Conservation (phyloP, 2,797 vertebrate genomes). For the Sebastes flavidus region DNA sequence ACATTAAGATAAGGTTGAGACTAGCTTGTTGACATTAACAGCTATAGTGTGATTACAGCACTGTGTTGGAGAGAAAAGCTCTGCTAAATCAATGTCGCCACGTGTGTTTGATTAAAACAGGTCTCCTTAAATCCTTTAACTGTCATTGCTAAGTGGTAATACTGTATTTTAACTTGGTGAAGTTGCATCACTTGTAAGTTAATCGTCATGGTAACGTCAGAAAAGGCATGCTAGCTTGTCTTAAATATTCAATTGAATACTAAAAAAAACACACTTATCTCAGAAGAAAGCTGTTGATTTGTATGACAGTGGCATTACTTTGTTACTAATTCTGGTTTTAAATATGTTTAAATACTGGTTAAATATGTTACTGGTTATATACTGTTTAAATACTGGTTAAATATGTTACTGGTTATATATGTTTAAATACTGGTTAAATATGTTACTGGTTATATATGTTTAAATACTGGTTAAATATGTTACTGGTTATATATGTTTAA, state of each 20-base stretch:
- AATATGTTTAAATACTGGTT: too few species aligned
- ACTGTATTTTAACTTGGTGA: not conserved
- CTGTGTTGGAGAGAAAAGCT: not conserved
- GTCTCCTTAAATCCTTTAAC: too few species aligned
- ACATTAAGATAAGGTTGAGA: not conserved
- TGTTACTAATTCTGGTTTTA: too few species aligned
- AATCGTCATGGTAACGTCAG: not conserved
- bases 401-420: too few species aligned
- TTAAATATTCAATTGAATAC: not conserved
- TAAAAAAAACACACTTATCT: not conserved
- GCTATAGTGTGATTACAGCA: not conserved
- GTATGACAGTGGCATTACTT: too few species aligned
- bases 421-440: too few species aligned
- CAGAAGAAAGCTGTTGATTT: not conserved
- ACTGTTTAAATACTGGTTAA: too few species aligned
- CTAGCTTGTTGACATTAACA: constrained; percentile 32
- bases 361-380: too few species aligned
- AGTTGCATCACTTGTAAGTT: not conserved
- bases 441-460: too few species aligned
- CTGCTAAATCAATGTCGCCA: not conserved
- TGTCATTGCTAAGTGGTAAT: too few species aligned
- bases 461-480: too few species aligned
- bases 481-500: too few species aligned
- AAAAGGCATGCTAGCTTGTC: not conserved
- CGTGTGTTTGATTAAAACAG: not conserved